A percentile compares a stretch with the other conserved stretches of the same genome.
These are phyloP conservation scores for Temnothorax ravouxi DNA, from an alignment of 2,888 invertebrate species.

Conservation along the genomic window DNA sequence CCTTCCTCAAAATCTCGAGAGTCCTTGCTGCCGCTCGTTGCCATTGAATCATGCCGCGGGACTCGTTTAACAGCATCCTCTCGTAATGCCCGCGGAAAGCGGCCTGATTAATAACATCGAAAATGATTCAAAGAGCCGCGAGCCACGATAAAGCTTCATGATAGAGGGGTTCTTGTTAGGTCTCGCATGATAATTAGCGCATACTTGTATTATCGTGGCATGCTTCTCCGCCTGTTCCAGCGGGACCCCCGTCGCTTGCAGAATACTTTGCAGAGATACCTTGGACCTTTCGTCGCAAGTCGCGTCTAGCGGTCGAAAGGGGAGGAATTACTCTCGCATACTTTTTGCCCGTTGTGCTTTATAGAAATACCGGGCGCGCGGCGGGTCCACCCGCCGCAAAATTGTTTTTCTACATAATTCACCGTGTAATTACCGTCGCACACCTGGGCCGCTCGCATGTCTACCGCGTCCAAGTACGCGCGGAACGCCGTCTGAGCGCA, in stretches of 20 bases:
- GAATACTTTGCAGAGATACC: conserved; percentile 75
- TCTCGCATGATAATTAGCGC: background rate
- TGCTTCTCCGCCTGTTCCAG: conserved; percentile 75
- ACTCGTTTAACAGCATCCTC: conserved; percentile 76
- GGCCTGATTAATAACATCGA: conserved; percentile 65
- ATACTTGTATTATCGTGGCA: conserved; percentile 82
- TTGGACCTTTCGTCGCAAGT: conserved; percentile 70
- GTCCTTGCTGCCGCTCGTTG: conserved; percentile 80
- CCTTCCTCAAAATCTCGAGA: conserved; percentile 78
- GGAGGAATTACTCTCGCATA: conserved; percentile 31
- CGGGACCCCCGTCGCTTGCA: conserved; percentile 76
- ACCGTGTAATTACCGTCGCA: conserved; percentile 69
- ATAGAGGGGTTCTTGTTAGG: background rate
- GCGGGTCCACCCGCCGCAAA: conserved; percentile 20
- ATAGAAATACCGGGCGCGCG: conserved; percentile 4
- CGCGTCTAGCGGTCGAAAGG: conserved; percentile 55
- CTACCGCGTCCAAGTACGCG: conserved; percentile 77
- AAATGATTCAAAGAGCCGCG: conserved; percentile 2
- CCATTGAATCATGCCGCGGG: conserved; percentile 81
- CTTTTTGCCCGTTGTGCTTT: conserved; percentile 15
- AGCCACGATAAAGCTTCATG: background rate
- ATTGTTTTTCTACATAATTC: conserved; percentile 54
- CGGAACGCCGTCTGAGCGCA: conserved; percentile 78
- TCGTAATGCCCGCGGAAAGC: conserved; percentile 82
- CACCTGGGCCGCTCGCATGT: conserved; percentile 66